Base-by-base conservation (phyloP, 1,140 invertebrate species). In the Pogonus chalceus region DNA sequence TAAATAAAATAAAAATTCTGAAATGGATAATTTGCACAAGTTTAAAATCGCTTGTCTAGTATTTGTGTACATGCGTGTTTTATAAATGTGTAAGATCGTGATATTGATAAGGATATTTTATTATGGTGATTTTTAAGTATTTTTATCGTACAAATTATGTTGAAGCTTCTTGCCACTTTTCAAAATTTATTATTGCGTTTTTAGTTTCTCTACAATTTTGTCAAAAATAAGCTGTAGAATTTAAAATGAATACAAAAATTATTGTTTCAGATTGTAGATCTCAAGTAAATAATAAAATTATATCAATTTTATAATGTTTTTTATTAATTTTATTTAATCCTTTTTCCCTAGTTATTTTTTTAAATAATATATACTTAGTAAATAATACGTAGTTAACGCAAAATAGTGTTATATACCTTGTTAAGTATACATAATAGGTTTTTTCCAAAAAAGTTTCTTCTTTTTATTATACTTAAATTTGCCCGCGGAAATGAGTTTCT, bases 21-120 rank as follows among this genome's bases (percentile, higher is more conserved):
- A 31, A 43, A 43, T 43, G 37, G 18, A 43, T 43, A 43, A 43
- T 43, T 43, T 43, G 37, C 37, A 43, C 37, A 43, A 43, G 18
- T 10, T 43, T 43, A 43, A n/a, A 43, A 43, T 43, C 37, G 37
- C 37, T 43, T 43, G 37, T 43, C 37, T 43, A 43, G 37, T 43
- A 43, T 43, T 43, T 43, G 37, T 43, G 37, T 43, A 43, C 37
- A 43, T 43, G 37, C 37, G 37, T 43, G 37, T 43, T 12, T 12
- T 43, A 31, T 43, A 43, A 10, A 43, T n/a, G n/a, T 43, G 37
- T 43, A 43, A 43, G 37, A 16, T 43, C 37, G 37, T 43, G 37
- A 43, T n/a, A n/a, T n/a, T n/a, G n/a, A n/a, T 43, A 43, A 43
- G 37, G 18, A 43, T 43, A 12, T 43, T 43, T 43, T 43, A 43